Conservation (phyloP, 2,113 vertebrate genomes). For the Corvus hawaiiensis region DNA sequence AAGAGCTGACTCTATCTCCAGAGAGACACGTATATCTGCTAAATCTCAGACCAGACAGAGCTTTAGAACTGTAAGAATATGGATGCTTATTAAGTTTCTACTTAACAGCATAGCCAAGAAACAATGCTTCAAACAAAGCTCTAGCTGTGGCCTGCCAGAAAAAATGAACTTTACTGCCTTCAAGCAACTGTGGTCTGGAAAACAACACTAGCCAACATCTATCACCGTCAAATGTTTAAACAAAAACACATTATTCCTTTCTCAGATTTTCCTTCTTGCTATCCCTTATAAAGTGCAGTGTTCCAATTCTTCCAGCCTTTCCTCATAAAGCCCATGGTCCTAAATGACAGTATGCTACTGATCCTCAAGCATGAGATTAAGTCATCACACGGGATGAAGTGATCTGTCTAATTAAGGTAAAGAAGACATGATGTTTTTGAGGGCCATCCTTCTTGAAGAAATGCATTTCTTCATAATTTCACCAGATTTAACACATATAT, state of each 20-base stretch:
- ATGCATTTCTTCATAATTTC: not conserved
- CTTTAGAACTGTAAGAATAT: conserved; percentile 13
- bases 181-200: conserved; percentile 21
- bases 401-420: not conserved
- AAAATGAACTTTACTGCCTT: conserved; percentile 34
- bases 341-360: not conserved
- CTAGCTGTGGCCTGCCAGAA: conserved; percentile 18
- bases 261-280: conserved; percentile 18
- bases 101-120: not conserved
- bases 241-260: conserved; percentile 6
- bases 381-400: not conserved
- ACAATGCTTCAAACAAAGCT: conserved; percentile 10
- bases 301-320: not conserved
- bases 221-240: not conserved
- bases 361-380: not conserved
- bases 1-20: not conserved
- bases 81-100: conserved; percentile 28
- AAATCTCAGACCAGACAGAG: not conserved
- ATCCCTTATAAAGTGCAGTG: not conserved
- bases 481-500: not conserved
- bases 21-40: not conserved
- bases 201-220: not conserved
- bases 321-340: not conserved
- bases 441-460: not conserved
- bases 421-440: not conserved